A percentile compares a stretch with the other conserved stretches of the same genome.
Evolutionary conservation across 2,113 vertebrate species (phyloP).

Genomic region (Platycercus adscitus): DNA sequence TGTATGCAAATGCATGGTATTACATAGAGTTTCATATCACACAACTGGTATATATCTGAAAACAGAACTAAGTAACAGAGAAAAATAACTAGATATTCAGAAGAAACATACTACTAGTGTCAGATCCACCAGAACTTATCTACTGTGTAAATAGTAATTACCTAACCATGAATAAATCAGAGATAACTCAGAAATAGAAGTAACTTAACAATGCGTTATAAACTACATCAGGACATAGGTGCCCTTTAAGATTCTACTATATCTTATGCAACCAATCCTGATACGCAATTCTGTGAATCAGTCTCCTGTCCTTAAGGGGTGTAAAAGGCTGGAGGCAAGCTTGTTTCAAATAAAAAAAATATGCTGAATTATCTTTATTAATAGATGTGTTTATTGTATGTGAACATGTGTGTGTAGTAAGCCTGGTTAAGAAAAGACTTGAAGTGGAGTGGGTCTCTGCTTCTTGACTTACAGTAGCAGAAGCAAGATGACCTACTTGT

Average conservation of each 20-base stretch:
- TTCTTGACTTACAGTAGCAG: neutral
- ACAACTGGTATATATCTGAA: neutral
- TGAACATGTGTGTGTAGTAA: neutral
- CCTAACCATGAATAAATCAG: neutral
- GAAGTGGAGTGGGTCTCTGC: neutral
- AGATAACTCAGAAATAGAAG: neutral
- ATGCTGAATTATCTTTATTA: neutral
- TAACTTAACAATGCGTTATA: neutral
- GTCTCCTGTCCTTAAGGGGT: neutral
- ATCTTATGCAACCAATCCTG: neutral
- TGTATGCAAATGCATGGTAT: neutral
- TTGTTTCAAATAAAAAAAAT: neutral
- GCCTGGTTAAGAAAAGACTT: neutral
- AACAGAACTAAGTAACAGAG: neutral
- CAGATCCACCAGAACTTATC: neutral
- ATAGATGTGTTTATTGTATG: neutral
- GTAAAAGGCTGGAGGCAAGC: neutral
- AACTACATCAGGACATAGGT: neutral
- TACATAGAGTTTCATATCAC: neutral
- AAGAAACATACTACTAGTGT: neutral
- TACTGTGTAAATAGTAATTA: conserved; percentile 8
- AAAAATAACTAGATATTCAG: neutral
- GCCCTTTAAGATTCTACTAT: neutral
- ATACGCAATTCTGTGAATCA: neutral
- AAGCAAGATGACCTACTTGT: neutral